Conservation (phyloP, 30 jellyfish, hydroid and myxozoan species). For the Morbakka virulenta region DNA sequence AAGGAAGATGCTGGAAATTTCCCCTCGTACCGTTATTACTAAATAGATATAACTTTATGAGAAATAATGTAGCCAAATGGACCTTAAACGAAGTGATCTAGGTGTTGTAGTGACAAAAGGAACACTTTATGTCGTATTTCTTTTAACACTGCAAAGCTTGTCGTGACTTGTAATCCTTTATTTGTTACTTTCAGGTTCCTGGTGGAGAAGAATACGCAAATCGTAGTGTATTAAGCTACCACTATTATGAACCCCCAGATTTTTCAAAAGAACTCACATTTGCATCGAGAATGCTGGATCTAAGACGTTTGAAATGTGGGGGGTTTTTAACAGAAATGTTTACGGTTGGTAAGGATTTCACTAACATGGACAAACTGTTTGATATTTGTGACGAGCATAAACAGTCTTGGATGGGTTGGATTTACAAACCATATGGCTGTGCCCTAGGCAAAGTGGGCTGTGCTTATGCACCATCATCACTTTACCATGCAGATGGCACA, state of each 20-base stretch:
- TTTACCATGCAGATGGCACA: conserved; percentile 39
- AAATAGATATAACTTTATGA: too few relatives aligned
- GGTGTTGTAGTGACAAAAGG: too few relatives aligned
- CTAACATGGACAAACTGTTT: conserved; percentile 68
- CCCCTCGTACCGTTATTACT: too few relatives aligned
- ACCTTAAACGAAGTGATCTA: too few relatives aligned
- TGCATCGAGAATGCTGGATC: conserved; percentile 84
- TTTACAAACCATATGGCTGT: conserved; percentile 93
- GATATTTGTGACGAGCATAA: conserved; percentile 69
- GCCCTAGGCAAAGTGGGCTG: conserved; percentile 62
- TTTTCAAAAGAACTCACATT: conserved; percentile 72
- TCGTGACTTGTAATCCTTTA: too few relatives aligned
- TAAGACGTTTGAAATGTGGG: conserved; percentile 82
- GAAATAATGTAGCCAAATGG: too few relatives aligned
- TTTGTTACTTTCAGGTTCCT: too few relatives aligned
- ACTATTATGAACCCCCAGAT: conserved; percentile 98
- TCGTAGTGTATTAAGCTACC: conserved; percentile 94
- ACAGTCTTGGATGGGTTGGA: conserved; percentile 99
- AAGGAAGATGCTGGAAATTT: too few relatives aligned
- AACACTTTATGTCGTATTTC: too few relatives aligned
- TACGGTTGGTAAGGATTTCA: conserved; percentile 84
- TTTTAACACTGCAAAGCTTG: too few relatives aligned
- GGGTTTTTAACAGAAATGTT: conserved; percentile 79
- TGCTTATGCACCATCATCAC: not conserved
- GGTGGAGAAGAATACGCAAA: conserved; percentile 77